Percentiles rank a stretch among this genome's conserved stretches.
Conservation (phyloP, 2,888 invertebrate species). For the Tachina fera region DNA sequence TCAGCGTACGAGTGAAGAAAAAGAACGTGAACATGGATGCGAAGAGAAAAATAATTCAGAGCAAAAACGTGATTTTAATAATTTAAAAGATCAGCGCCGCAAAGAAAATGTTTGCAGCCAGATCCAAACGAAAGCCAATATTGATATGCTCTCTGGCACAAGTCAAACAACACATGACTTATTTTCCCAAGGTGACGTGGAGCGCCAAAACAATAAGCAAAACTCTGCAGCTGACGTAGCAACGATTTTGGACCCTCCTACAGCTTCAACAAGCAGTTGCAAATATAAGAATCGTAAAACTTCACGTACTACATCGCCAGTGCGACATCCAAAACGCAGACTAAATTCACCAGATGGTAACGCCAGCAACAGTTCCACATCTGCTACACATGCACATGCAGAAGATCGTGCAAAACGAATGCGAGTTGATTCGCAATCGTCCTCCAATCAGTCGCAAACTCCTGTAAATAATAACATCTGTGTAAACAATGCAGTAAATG, state of each 20-base stretch:
- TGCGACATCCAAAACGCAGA: slow-evolving; percentile 86
- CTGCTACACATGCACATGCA: slow-evolving; percentile 63
- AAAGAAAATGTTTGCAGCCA: slow-evolving; percentile 54
- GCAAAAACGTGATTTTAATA: slow-evolving; percentile 56
- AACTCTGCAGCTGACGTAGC: slow-evolving; percentile 74
- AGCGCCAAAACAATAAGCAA: slow-evolving; percentile 78
- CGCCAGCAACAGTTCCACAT: slow-evolving; percentile 73
- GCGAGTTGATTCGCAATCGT: slow-evolving; percentile 82
- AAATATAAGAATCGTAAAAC: slow-evolving; percentile 78
- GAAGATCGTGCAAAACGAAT: slow-evolving; percentile 80
- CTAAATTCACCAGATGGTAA: slow-evolving; percentile 90
- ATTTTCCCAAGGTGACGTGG: slow-evolving; percentile 74
- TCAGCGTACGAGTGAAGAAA: slow-evolving; percentile 62
- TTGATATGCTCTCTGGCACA: slow-evolving; percentile 46
- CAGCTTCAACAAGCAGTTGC: slow-evolving; percentile 55
- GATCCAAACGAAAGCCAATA: slow-evolving; percentile 47
- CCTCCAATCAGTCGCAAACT: slow-evolving; percentile 57
- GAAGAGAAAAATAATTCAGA: slow-evolving; percentile 42
- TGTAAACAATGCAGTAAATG: slow-evolving; percentile 62
- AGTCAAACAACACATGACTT: slow-evolving; percentile 71
- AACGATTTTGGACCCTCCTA: slow-evolving; percentile 31
- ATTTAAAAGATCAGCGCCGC: slow-evolving; percentile 59
- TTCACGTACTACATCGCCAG: slow-evolving; percentile 79
- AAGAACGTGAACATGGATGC: slow-evolving; percentile 64
- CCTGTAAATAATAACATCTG: slow-evolving; percentile 72